Percentiles rank a stretch among this genome's conserved stretches.
Evolutionary conservation across 1,140 invertebrate species (phyloP).

Genomic region (Zaprionus vittiger): DNA sequence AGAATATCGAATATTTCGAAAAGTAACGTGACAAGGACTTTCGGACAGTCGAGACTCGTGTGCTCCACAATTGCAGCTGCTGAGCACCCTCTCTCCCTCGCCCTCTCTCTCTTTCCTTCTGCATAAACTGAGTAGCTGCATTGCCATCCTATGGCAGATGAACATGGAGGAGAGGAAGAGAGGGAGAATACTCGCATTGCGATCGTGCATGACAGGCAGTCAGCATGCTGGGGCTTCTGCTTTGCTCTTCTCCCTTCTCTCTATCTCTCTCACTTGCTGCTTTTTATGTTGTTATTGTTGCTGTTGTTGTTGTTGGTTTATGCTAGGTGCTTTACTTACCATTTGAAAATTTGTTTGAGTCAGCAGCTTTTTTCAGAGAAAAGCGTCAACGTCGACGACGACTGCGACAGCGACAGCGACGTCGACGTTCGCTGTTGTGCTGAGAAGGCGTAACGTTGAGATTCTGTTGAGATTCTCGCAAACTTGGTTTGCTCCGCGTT

Average conservation of each 20-base stretch:
- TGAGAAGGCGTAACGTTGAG: slow-evolving; percentile 65
- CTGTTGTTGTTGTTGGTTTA: slow-evolving; percentile 24
- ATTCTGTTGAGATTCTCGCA: slow-evolving; percentile 37
- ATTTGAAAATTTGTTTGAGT: slow-evolving; percentile 72
- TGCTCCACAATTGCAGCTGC: neutral
- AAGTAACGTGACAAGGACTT: slow-evolving; percentile 1
- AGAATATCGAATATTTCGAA: neutral
- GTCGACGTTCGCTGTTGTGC: slow-evolving; percentile 48
- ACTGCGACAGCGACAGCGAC: slow-evolving; percentile 1
- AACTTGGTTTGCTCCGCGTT: neutral
- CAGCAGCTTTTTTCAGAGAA: slow-evolving; percentile 60
- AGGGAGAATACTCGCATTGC: slow-evolving; percentile 16
- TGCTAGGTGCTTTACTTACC: slow-evolving; percentile 65
- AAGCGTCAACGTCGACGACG: slow-evolving; percentile 25
- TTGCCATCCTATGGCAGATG: neutral
- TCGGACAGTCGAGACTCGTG: neutral
- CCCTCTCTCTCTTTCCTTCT: neutral
- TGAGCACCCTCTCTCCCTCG: neutral
- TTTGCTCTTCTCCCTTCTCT: slow-evolving; percentile 4
- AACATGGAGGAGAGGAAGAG: neutral
- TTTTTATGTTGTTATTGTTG: slow-evolving; percentile 21
- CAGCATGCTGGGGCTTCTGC: neutral
- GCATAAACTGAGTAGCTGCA: slow-evolving; percentile 20
- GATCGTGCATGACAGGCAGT: slow-evolving; percentile 28
- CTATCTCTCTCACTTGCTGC: neutral